Conservation (phyloP, 2,888 invertebrate genomes). For the Xylota segnis region DNA sequence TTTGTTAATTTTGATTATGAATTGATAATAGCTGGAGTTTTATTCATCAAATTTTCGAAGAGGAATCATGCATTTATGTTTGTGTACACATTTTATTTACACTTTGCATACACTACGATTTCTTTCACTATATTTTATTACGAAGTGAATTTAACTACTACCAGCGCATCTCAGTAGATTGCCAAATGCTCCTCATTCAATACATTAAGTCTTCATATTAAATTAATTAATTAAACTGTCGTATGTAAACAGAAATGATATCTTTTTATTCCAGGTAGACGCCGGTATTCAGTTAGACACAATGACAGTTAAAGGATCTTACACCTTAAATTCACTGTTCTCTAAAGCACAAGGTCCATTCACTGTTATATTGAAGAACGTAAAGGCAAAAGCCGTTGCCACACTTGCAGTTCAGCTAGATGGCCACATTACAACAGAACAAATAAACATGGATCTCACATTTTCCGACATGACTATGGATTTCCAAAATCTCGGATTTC, state of each 20-base stretch:
- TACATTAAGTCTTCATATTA: too few relatives aligned
- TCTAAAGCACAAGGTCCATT: constrained; percentile 90
- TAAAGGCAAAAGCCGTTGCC: constrained; percentile 89
- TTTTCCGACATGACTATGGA: constrained; percentile 91
- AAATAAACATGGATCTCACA: constrained; percentile 91
- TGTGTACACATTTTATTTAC: too few relatives aligned
- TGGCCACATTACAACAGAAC: constrained; percentile 91
- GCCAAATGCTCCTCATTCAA: too few relatives aligned
- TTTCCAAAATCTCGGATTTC: constrained; percentile 91
- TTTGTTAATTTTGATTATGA: constrained; percentile 5
- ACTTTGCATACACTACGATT: too few relatives aligned
- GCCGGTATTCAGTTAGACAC: constrained; percentile 89
- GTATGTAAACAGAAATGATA: not conserved
- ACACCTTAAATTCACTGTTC: constrained; percentile 90
- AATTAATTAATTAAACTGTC: too few relatives aligned
- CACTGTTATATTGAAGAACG: constrained; percentile 90
- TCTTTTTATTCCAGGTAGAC: constrained; percentile 86
- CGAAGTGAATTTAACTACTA: too few relatives aligned
- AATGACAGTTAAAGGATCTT: constrained; percentile 90
- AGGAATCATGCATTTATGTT: not conserved
- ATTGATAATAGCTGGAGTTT: not conserved
- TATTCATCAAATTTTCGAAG: not conserved
- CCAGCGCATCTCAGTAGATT: too few relatives aligned
- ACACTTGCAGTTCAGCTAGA: constrained; percentile 89
- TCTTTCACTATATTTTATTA: too few relatives aligned